phyloP scores from a whole-genome alignment of 1,140 invertebrate genomes.

The Brachionus plicatilis region DNA sequence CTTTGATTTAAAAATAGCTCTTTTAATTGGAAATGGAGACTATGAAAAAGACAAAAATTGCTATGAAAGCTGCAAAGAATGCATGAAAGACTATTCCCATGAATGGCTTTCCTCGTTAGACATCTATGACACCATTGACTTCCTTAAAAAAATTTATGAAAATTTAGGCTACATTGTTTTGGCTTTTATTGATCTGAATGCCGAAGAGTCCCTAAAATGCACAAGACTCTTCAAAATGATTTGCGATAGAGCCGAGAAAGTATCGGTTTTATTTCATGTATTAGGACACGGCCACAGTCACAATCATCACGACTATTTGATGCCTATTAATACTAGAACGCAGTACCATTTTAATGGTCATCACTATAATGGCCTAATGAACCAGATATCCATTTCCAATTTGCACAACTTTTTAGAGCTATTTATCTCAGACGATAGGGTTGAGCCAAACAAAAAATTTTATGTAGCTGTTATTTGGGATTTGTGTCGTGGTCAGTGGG shows the following conservation, averaged over 20 bases:
- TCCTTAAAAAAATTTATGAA: not conserved
- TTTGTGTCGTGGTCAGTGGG: conserved; percentile 18
- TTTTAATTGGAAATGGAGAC: conserved; percentile 36
- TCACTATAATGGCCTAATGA: not conserved
- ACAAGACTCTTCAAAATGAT: not conserved
- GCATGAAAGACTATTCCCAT: not conserved
- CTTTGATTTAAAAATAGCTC: conserved; percentile 38
- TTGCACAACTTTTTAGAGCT: conserved; percentile 22
- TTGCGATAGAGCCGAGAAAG: conserved; percentile 1
- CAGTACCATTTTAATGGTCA: conserved; percentile 15
- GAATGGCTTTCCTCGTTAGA: not conserved
- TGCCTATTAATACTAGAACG: not conserved
- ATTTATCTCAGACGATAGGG: not conserved
- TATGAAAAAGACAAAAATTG: conserved; percentile 1
- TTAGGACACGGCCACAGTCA: conserved; percentile 10
- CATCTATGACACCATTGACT: not conserved
- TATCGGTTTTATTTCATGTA: conserved; percentile 15
- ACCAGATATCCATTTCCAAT: not conserved
- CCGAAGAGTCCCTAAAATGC: not conserved
- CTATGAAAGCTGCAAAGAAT: not conserved
- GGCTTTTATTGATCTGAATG: conserved; percentile 9
- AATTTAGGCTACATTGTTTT: not conserved
- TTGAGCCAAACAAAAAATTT: not conserved
- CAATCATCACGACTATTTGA: conserved; percentile 9
- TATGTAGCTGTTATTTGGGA: conserved; percentile 31